These are phyloP conservation scores for Zootermopsis nevadensis DNA, from an alignment of 2,888 invertebrate genomes.

Conservation along the genomic window DNA sequence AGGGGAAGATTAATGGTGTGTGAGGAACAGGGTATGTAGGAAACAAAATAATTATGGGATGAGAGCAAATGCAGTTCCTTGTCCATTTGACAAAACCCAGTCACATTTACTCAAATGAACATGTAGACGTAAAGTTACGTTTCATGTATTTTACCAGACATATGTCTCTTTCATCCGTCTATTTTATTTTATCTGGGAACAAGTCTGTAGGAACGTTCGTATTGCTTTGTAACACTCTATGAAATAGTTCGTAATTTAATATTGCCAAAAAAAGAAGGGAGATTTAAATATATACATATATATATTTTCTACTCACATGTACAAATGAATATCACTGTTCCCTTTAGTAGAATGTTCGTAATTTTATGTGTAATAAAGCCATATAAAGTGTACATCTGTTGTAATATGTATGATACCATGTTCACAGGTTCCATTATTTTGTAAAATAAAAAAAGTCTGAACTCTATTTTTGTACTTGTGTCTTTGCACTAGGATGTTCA, in stretches of 20 bases:
- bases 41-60: background rate
- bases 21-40: background rate
- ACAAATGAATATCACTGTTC: conserved; percentile 35
- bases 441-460: conserved; percentile 43
- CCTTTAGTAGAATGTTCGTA: conserved; percentile 17
- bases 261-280: conserved; percentile 32
- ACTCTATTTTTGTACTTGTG: conserved; percentile 2
- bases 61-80: no score
- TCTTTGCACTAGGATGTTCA: no score
- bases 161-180: background rate
- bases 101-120: no score
- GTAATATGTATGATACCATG: conserved; percentile 43
- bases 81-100: no score
- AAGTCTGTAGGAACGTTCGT: conserved; percentile 11
- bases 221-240: background rate
- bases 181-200: background rate
- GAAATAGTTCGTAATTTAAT: conserved; percentile 27
- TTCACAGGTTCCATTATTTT: conserved; percentile 41
- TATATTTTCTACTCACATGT: conserved; percentile 47
- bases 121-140: no score
- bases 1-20: background rate
- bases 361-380: conserved; percentile 43
- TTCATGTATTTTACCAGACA: background rate
- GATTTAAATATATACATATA: conserved; percentile 35
- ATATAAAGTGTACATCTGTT: conserved; percentile 39